A percentile compares a stretch with the other conserved stretches of the same genome.
These are phyloP conservation scores for Pseudoips prasinana DNA, from an alignment of 2,888 invertebrate genomes.

Conservation along the genomic window DNA sequence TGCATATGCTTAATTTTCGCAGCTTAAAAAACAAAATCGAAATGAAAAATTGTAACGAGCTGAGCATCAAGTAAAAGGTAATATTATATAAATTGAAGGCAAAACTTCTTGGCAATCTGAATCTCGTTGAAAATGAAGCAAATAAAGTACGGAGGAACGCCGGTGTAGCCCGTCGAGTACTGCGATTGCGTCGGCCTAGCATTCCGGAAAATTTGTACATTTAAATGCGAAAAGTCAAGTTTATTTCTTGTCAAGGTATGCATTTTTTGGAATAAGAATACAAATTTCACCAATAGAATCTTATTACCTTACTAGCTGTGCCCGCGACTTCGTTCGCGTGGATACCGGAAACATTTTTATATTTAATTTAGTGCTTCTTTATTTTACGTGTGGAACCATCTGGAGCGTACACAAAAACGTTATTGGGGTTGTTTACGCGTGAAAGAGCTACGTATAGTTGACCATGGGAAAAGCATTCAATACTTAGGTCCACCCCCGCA, in stretches of 20 bases:
- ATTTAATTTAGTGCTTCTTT: too few relatives aligned
- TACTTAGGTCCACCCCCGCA: too few relatives aligned
- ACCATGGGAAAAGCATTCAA: too few relatives aligned
- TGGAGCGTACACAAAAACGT: too few relatives aligned
- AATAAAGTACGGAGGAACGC: slow-evolving; percentile 56
- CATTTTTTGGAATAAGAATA: slow-evolving; percentile 13
- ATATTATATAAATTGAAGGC: slow-evolving; percentile 60
- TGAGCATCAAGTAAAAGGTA: slow-evolving; percentile 43
- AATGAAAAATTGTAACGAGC: slow-evolving; percentile 29
- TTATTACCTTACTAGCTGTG: too few relatives aligned
- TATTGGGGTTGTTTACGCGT: too few relatives aligned
- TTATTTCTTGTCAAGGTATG: slow-evolving; percentile 36
- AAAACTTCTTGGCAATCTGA: slow-evolving; percentile 65
- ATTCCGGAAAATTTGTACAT: slow-evolving; percentile 52
- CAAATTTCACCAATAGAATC: too few relatives aligned
- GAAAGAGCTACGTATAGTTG: too few relatives aligned
- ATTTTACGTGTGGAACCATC: too few relatives aligned
- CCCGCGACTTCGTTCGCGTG: too few relatives aligned
- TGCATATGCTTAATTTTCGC: not conserved
- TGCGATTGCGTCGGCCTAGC: slow-evolving; percentile 56
- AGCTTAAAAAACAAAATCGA: slow-evolving; percentile 26
- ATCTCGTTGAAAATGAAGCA: slow-evolving; percentile 62
- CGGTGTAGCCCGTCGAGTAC: slow-evolving; percentile 40
- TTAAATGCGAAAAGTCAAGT: slow-evolving; percentile 44
- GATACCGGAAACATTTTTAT: too few relatives aligned